phyloP scores from a whole-genome alignment of 2,113 vertebrate species.

The Atlantisia rogersi region DNA sequence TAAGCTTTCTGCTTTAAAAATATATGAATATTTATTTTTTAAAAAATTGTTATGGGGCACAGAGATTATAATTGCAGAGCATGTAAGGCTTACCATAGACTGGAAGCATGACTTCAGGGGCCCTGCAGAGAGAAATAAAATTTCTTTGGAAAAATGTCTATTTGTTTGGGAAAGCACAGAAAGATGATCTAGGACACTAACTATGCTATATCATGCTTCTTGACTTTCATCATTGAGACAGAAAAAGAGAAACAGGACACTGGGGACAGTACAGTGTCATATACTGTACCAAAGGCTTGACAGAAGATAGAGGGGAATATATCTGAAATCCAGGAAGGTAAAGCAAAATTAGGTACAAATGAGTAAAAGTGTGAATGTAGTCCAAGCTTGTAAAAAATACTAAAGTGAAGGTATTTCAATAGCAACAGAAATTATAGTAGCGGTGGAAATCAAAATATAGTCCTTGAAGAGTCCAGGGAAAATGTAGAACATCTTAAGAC shows the following conservation, averaged over 20 bases:
- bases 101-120: background rate
- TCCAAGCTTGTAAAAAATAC: background rate
- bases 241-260: background rate
- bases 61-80: background rate
- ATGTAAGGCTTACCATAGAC: background rate
- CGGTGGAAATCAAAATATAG: background rate
- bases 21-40: background rate
- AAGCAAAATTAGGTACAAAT: background rate
- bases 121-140: background rate
- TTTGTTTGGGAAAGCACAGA: background rate
- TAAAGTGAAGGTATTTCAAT: background rate
- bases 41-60: background rate
- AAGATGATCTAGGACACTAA: background rate
- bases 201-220: rapidly evolving
- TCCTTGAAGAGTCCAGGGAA: background rate
- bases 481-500: background rate
- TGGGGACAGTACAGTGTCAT: background rate
- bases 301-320: background rate
- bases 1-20: background rate
- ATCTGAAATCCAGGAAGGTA: rapidly evolving
- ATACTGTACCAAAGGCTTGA: background rate
- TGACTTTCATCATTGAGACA: background rate
- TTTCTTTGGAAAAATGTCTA: background rate
- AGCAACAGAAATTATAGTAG: background rate
- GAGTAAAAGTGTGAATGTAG: background rate